phyloP scores from a whole-genome alignment of 2,113 vertebrate genomes.

The Ictalurus furcatus region DNA sequence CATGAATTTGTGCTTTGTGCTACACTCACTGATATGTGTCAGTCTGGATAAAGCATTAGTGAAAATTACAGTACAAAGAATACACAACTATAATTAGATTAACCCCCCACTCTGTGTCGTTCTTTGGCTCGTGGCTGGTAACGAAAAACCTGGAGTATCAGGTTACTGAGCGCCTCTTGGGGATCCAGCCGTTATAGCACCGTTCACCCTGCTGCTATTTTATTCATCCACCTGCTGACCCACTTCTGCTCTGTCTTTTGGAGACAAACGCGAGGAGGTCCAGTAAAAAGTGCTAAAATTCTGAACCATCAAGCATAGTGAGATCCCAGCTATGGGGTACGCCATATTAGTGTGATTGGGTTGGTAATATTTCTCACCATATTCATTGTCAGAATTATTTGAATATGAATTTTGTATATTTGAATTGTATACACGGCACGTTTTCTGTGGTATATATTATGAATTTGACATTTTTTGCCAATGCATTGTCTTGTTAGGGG shows the following conservation, averaged over 20 bases:
- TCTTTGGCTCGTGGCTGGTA: slow-evolving; percentile 56
- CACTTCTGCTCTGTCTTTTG: background rate
- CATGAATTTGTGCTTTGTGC: background rate
- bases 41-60: background rate
- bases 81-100: slow-evolving; percentile 31
- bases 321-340: background rate
- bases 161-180: slow-evolving; percentile 65
- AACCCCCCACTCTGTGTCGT: background rate
- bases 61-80: background rate
- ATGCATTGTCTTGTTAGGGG: background rate
- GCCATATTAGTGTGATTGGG: background rate
- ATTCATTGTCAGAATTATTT: background rate
- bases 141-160: slow-evolving; percentile 60
- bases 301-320: background rate
- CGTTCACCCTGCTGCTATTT: slow-evolving; percentile 48
- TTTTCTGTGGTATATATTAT: no score
- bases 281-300: background rate
- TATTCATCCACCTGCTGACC: slow-evolving; percentile 54
- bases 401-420: background rate
- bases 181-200: slow-evolving; percentile 48
- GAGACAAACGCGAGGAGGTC: background rate
- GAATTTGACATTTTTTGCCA: background rate
- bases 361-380: background rate
- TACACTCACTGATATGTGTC: background rate
- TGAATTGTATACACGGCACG: background rate